A percentile compares a stretch with the other conserved stretches of the same genome.
phyloP scores from a whole-genome alignment of 2,888 invertebrate species.

The Drosophila greeni region DNA sequence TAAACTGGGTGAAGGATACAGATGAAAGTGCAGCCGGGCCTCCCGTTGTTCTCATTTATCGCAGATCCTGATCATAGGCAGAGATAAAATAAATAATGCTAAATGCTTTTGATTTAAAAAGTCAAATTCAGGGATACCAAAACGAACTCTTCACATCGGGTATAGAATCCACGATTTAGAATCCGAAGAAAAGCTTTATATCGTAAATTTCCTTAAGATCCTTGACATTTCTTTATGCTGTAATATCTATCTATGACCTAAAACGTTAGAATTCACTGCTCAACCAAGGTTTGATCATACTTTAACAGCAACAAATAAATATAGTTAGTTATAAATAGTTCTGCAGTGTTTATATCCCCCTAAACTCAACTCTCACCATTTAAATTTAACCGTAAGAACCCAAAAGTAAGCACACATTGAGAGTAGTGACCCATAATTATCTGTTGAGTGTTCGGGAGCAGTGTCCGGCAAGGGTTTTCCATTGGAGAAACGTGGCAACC shows the following conservation, averaged over 20 bases:
- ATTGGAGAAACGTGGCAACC: background rate
- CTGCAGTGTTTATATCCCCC: background rate
- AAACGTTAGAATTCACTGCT: no score
- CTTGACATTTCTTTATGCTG: background rate
- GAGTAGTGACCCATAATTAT: constrained; percentile 1
- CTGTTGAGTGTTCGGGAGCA: constrained; percentile 1
- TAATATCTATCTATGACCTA: no score
- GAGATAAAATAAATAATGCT: background rate
- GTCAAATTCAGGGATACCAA: background rate
- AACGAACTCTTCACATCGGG: background rate
- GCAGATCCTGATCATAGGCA: background rate
- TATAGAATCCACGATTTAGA: background rate
- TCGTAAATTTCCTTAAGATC: no score
- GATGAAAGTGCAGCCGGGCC: constrained; percentile 8
- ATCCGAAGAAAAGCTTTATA: no score
- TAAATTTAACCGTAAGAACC: background rate
- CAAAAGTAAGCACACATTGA: background rate
- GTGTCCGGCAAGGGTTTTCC: constrained; percentile 13
- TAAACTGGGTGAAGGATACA: constrained; percentile 30
- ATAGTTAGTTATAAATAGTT: background rate
- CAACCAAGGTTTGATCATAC: no score
- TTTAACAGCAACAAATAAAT: background rate
- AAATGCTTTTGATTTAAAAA: background rate
- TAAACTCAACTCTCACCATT: background rate
- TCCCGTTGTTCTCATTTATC: background rate